phyloP scores from a whole-genome alignment of 2,113 vertebrate genomes.

The Atractosteus spatula region DNA sequence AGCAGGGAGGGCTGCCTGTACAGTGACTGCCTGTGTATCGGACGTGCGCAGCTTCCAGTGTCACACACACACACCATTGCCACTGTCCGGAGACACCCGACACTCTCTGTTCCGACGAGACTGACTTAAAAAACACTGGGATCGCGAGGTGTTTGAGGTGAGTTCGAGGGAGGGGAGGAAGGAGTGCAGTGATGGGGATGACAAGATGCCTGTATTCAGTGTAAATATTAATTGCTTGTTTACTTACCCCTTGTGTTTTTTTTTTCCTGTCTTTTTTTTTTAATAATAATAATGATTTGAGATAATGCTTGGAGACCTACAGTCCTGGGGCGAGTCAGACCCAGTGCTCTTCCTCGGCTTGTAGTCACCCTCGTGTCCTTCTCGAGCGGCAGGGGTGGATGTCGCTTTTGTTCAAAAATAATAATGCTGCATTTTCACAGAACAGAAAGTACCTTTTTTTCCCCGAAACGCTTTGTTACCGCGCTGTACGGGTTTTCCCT shows the following conservation, averaged over 20 bases:
- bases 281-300: constrained; percentile 37
- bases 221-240: constrained; percentile 92
- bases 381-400: neutral
- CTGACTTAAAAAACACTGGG: constrained; percentile 14
- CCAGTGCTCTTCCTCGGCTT: constrained; percentile 3
- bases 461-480: constrained; percentile 14
- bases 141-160: neutral
- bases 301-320: constrained; percentile 29
- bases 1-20: constrained; percentile 49
- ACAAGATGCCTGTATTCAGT: constrained; percentile 80
- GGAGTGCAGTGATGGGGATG: constrained; percentile 74
- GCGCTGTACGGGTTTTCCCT: constrained; percentile 13
- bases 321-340: constrained; percentile 33
- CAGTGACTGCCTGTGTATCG: constrained; percentile 55
- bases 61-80: constrained; percentile 52
- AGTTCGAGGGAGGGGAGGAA: constrained; percentile 46
- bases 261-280: constrained; percentile 55
- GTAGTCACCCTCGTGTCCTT: neutral
- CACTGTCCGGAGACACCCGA: constrained; percentile 65
- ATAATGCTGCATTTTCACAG: constrained; percentile 12
- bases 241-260: constrained; percentile 82
- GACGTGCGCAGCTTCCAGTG: constrained; percentile 66
- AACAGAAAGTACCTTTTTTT: neutral
- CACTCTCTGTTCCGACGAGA: constrained; percentile 43
- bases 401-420: constrained; percentile 21